Conservation (phyloP, 2,113 vertebrate genomes). For the Solenodon paradoxus region DNA sequence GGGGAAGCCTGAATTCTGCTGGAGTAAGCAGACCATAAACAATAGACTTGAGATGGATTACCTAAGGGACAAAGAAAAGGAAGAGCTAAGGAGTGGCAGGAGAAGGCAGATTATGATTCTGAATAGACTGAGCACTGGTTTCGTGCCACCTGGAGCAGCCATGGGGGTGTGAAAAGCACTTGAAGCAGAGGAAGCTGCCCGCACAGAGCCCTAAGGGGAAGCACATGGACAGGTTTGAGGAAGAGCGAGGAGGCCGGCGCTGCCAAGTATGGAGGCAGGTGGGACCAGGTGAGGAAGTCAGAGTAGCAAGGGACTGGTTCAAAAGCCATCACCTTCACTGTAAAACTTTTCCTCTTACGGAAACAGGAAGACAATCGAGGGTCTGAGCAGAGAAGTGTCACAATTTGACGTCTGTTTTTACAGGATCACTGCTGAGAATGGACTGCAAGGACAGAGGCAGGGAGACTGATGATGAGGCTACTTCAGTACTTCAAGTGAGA, state of each 20-base stretch:
- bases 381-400: not conserved
- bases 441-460: not conserved
- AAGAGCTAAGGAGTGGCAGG: not conserved
- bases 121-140: not conserved
- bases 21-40: not conserved
- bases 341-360: not conserved
- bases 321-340: not conserved
- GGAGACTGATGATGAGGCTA: not conserved
- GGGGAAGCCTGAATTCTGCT: not conserved
- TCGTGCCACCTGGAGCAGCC: not conserved
- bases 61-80: not conserved
- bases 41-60: not conserved
- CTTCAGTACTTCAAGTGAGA: not conserved
- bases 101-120: not conserved
- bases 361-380: not conserved
- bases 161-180: not conserved
- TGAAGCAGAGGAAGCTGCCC: not conserved
- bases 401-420: not conserved
- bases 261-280: rapidly evolving
- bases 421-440: not conserved
- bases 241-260: not conserved
- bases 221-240: rapidly evolving
- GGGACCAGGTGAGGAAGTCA: not conserved
- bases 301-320: not conserved
- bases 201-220: not conserved